Conservation (phyloP, 2,113 vertebrate genomes). For the Heterochromis multidens region DNA sequence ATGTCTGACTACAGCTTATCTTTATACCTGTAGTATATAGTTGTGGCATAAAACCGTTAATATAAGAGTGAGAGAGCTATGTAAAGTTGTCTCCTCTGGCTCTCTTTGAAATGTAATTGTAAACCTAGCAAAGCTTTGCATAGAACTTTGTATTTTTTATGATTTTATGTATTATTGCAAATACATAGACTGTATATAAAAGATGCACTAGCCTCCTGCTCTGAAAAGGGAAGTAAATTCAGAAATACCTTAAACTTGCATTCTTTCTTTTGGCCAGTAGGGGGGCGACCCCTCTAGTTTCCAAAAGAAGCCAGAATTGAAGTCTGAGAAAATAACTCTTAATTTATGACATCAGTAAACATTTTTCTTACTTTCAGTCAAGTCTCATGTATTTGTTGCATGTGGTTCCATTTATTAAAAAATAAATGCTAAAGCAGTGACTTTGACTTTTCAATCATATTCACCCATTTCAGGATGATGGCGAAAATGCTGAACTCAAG, state of each 20-base stretch:
- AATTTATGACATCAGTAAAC: neutral
- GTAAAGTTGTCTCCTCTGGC: too few species aligned
- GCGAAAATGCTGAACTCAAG: too few species aligned
- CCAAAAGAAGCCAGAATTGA: too few species aligned
- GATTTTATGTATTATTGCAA: neutral
- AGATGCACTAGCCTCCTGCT: neutral
- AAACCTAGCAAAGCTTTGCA: neutral
- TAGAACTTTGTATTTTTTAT: neutral
- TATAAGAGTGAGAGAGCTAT: too few species aligned
- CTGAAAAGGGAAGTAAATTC: neutral
- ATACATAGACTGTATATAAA: neutral
- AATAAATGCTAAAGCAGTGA: neutral
- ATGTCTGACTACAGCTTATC: too few species aligned
- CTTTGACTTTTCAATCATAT: neutral
- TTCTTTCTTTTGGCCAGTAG: neutral
- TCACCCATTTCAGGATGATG: too few species aligned
- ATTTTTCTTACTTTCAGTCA: rapidly evolving
- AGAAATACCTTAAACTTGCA: neutral
- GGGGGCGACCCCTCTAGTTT: neutral
- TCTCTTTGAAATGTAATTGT: neutral
- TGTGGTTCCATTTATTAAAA: neutral
- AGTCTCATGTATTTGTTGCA: neutral
- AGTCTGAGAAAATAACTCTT: neutral
- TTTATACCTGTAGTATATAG: too few species aligned
- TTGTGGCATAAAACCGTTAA: neutral